These are phyloP conservation scores for Lysandra coridon DNA, from an alignment of 2,888 invertebrate genomes.

Conservation along the genomic window DNA sequence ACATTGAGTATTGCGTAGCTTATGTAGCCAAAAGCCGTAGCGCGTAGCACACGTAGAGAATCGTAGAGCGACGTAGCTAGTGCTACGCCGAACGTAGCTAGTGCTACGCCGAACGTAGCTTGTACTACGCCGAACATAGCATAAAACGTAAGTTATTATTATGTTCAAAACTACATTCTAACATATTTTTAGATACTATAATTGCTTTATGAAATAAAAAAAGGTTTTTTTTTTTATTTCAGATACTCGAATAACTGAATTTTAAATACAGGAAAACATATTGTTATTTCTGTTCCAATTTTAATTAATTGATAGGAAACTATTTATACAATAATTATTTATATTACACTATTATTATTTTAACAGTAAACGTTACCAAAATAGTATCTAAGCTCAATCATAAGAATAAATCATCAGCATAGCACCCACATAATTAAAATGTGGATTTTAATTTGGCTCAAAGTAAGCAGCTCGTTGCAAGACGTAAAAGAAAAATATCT, in stretches of 20 bases:
- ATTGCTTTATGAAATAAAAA: no score
- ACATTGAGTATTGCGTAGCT: no score
- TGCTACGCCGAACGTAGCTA: background rate
- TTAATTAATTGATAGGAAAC: background rate
- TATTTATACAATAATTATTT: no score
- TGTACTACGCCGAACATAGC: background rate
- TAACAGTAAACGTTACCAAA: background rate
- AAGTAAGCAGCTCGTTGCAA: constrained; percentile 9
- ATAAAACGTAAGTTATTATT: no score
- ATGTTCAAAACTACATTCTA: background rate
- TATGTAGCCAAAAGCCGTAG: background rate
- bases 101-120: background rate
- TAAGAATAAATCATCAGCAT: background rate
- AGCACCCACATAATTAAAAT: background rate
- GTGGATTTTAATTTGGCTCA: constrained; percentile 25
- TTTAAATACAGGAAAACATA: no score
- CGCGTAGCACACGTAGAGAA: background rate
- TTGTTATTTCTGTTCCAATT: background rate
- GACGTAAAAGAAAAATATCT: constrained; percentile 5
- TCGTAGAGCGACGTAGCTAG: background rate
- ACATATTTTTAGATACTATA: background rate
- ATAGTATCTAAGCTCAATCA: background rate
- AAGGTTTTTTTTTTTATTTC: no score
- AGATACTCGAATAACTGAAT: background rate
- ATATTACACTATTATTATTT: no score